Conservation (phyloP, 2,113 vertebrate genomes). For the Ellobius talpinus region DNA sequence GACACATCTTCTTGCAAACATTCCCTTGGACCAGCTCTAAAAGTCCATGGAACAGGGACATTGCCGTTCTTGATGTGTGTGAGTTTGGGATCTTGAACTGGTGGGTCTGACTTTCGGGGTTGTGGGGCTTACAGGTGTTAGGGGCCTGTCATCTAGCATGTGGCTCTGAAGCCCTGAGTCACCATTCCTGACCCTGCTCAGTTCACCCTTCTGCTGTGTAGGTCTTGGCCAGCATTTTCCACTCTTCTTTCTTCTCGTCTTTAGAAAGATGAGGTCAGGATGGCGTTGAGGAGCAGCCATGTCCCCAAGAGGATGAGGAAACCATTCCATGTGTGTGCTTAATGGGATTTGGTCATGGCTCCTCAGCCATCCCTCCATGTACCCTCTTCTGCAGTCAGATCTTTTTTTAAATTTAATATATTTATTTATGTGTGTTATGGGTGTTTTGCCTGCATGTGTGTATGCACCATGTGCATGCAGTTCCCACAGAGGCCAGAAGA, state of each 20-base stretch:
- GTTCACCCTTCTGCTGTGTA: fast-evolving
- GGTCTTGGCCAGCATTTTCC: neutral
- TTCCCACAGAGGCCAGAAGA: neutral
- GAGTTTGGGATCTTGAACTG: neutral
- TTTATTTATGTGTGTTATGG: neutral
- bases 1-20: neutral
- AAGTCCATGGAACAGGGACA: neutral
- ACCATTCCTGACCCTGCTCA: fast-evolving
- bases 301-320: fast-evolving
- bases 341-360: fast-evolving
- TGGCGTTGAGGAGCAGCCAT: neutral
- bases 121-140: neutral
- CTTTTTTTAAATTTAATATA: neutral
- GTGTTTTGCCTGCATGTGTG: too few species aligned
- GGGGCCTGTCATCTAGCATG: neutral
- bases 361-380: neutral
- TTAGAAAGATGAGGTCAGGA: neutral
- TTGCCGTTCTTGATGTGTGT: neutral
- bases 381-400: neutral
- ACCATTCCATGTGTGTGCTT: too few species aligned
- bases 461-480: too few species aligned
- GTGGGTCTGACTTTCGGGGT: neutral
- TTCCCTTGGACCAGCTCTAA: neutral
- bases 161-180: neutral
- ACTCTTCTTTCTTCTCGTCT: neutral